Base-by-base conservation (phyloP, 2,113 vertebrate species). In the Oncorhynchus keta region DNA sequence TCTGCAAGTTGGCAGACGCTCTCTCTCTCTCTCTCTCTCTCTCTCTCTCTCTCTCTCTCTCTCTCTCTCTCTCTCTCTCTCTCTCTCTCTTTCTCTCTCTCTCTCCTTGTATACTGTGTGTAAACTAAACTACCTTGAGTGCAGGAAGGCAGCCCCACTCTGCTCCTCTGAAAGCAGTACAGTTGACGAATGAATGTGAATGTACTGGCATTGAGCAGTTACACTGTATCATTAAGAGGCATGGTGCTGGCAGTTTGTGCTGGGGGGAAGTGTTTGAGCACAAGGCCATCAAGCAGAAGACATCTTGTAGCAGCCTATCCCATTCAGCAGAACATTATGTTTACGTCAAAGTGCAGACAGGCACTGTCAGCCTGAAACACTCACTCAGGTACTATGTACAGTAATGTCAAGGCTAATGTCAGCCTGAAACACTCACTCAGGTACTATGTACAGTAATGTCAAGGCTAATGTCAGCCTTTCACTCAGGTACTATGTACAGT, bases 301-400 rank as follows among this genome's bases (percentile, higher is more conserved):
- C 30, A 77, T 62, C 64, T 80, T 75, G 69, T 74, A 71, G 62
- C 71, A 12, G 30, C 8, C 48, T 20, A 51, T 20, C 1, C 59
- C 59, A 61, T 2, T 7, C 59, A 20, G 18, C 6, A 14, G 59
- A 61, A 62, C 65, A 69, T 79, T 79, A 84, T 80, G 71, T 68
- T 79, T 79, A 83, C 77, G 68, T 70, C 70, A 61, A 74, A 35
- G 61, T 81, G 83, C n/a, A 75, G 76, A 82, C 67, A 82, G 72
- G 70, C 7, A 66, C 77, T 80, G 78, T 85, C 81, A 66, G 35
- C 48, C 13, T 26, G 14, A 62, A 32, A 20, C n/a, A 49, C 7
- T 13, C 26, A 68, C 13, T 30, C 26, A 28, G 45, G 69, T 24
- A 26, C 20, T n/a, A 5, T 26, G 49, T 51, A 13, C 49, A 51